Percentiles rank a stretch among this genome's conserved stretches.
phyloP scores from a whole-genome alignment of 2,797 vertebrate species.

The Lepidocolaptes lacrymiger region DNA sequence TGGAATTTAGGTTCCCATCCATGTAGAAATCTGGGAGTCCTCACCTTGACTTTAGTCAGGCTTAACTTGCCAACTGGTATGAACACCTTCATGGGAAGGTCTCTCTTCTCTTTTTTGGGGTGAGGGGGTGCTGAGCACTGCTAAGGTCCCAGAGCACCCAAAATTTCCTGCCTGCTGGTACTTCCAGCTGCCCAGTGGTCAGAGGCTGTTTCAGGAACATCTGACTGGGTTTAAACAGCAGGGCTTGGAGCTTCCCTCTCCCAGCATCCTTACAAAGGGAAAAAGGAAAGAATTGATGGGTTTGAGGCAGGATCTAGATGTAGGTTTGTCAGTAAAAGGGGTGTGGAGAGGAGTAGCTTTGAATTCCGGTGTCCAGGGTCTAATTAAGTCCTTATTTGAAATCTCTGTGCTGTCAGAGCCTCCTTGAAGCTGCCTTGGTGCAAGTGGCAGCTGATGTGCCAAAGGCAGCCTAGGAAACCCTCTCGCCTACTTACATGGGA shows the following conservation, averaged over 20 bases:
- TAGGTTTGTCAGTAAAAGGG: too few relatives aligned
- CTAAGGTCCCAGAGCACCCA: background rate
- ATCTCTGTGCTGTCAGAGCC: background rate
- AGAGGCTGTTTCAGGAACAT: background rate
- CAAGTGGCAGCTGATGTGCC: too few relatives aligned
- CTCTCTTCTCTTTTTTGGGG: background rate
- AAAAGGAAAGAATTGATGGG: accelerated
- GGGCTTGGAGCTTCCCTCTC: background rate
- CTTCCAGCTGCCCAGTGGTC: background rate
- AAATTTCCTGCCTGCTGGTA: background rate
- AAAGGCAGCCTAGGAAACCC: background rate
- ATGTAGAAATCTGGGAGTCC: background rate
- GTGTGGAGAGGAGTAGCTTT: background rate
- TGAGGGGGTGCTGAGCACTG: accelerated
- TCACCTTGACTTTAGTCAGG: background rate
- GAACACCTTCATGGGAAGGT: background rate
- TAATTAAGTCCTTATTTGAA: background rate
- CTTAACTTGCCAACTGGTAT: background rate
- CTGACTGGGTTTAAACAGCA: background rate
- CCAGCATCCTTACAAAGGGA: background rate
- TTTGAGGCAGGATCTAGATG: background rate
- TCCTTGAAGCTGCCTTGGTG: background rate
- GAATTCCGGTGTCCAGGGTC: background rate
- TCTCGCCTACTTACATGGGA: accelerated
- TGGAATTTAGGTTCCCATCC: background rate